These are phyloP conservation scores for Rhagophthalmus giganteus DNA, from an alignment of 2,888 invertebrate species.

Conservation along the genomic window DNA sequence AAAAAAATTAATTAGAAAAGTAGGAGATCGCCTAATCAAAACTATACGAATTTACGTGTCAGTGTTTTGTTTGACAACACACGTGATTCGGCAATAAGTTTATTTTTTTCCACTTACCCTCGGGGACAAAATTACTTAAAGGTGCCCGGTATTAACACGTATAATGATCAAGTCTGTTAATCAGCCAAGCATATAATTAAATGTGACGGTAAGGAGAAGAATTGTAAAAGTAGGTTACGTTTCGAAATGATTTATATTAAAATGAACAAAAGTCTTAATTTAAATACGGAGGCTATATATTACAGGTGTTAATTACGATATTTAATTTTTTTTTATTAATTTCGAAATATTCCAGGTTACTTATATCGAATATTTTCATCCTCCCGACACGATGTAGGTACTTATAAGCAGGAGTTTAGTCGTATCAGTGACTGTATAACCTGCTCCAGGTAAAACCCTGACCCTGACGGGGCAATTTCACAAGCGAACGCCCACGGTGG, in stretches of 20 bases:
- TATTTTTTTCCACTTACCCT: neutral
- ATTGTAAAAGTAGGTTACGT: constrained; percentile 10
- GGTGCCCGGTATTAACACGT: neutral
- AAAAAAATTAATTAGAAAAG: constrained; percentile 8
- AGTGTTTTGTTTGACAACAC: neutral
- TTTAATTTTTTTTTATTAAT: constrained; percentile 1
- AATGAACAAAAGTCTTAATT: constrained; percentile 5
- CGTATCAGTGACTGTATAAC: constrained; percentile 22
- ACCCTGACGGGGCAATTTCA: constrained; percentile 49
- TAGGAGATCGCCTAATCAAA: neutral
- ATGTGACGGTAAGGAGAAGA: constrained; percentile 8
- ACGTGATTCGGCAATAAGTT: neutral
- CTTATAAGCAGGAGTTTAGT: constrained; percentile 11
- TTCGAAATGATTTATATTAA: constrained; percentile 9
- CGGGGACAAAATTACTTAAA: neutral
- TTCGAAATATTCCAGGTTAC: no score
- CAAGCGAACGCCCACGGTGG: constrained; percentile 48
- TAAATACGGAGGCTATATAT: constrained; percentile 1
- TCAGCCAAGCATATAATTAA: constrained; percentile 8
- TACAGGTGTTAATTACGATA: constrained; percentile 2
- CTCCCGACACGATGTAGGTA: no score
- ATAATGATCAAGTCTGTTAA: neutral
- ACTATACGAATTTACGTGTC: constrained; percentile 2
- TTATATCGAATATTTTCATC: no score
- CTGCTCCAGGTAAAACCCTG: constrained; percentile 43